Base-by-base conservation (phyloP, 2,888 invertebrate species). In the Endotricha flammealis region DNA sequence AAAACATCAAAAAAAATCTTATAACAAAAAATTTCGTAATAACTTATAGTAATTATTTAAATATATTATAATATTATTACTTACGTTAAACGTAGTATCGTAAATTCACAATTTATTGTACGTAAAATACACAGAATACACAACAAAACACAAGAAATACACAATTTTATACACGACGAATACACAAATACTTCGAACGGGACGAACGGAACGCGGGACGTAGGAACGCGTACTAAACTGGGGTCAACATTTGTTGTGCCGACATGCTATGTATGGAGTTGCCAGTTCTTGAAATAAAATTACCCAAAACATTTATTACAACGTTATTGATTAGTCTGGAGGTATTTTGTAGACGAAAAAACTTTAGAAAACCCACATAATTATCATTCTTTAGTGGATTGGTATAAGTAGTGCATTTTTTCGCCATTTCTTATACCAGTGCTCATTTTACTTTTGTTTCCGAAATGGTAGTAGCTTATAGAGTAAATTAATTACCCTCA, bases 181-280 rank as follows among this genome's bases (percentile, higher is more conserved):
- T 24, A 25, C 32, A 25, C 32, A 14, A 27, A 27, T 9, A 11
- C n/a, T 4, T 8, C 10, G 6, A 12, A 25, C 12, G 22, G 23
- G 13, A 23, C 32, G 5, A 33, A 11, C 25, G 4, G 4, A 3
- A 8, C 25, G 30, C 8, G 16, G 32, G 50, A 32, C 36, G 32
- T 38, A 39, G 36, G 28, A 53, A 52, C 60, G 50, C 55, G 56
- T 28, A 61, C 63, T 63, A n/a, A n/a, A 56, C 12, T 11, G 38
- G 44, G 45, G 42, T 39, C 49, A 50, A 53, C 56, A 56, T 58
- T 50, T 51, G 57, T 60, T 52, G 54, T 49, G 53, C 42, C 41
- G 48, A 48, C 46, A 45, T 42, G 54, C 48, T 43, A 29, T 22
- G 51, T 38, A 32, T 11, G 9, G 24, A 16, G 24, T 25, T 33